phyloP scores from a whole-genome alignment of 2,797 vertebrate species.

The Peromyscus melanophrys region DNA sequence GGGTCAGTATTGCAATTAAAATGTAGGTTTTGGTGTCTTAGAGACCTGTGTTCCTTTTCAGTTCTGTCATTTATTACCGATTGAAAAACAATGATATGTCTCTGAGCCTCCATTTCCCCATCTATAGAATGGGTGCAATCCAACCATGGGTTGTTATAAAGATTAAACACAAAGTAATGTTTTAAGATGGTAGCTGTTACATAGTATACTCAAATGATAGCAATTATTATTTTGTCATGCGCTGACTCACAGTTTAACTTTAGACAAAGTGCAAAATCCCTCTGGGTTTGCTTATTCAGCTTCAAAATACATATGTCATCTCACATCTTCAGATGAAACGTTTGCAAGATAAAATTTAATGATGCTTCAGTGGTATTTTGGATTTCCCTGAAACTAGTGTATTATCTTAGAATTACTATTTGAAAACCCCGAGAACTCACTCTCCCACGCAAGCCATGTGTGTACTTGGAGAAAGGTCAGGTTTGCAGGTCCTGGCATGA shows the following conservation, averaged over 20 bases:
- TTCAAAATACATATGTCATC: conserved; percentile 47
- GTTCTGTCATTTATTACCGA: conserved; percentile 33
- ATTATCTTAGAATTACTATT: conserved; percentile 51
- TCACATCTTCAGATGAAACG: conserved; percentile 50
- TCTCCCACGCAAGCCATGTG: background rate
- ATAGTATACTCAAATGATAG: background rate
- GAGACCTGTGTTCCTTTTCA: conserved; percentile 1
- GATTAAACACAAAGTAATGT: conserved; percentile 32
- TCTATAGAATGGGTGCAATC: conserved; percentile 5
- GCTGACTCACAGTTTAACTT: conserved; percentile 56
- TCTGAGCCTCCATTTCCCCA: conserved; percentile 37
- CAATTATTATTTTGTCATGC: conserved; percentile 39
- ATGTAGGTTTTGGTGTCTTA: background rate
- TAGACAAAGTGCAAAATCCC: conserved; percentile 11
- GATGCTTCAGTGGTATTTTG: background rate
- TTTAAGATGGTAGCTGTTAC: conserved; percentile 29
- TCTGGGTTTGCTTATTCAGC: conserved; percentile 14
- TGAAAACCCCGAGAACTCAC: conserved; percentile 50
- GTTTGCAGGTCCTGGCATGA: conserved; percentile 7
- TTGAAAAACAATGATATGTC: conserved; percentile 17
- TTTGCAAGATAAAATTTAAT: conserved; percentile 38
- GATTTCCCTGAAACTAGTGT: conserved; percentile 41
- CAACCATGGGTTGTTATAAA: conserved; percentile 30
- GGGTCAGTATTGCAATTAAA: background rate
- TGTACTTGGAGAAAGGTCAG: background rate